Conservation (phyloP, 2,888 invertebrate species). For the Lasius platythorax region DNA sequence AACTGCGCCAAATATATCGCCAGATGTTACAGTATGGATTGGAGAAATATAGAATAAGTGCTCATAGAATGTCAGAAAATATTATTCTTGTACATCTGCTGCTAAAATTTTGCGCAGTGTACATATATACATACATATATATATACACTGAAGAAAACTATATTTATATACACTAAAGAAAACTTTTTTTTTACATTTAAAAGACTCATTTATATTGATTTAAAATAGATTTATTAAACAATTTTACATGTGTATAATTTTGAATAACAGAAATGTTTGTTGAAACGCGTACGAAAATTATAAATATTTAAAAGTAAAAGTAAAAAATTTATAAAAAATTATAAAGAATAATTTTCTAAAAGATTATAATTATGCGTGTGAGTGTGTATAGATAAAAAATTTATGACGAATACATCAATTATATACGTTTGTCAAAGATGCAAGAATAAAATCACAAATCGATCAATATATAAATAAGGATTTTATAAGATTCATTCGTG, state of each 20-base stretch:
- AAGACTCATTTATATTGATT: not conserved
- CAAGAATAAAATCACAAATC: not conserved
- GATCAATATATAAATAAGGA: not conserved
- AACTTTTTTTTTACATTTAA: not conserved
- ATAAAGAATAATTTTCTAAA: too few relatives aligned
- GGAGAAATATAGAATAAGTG: conserved; percentile 28
- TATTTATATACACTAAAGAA: not conserved
- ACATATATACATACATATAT: not conserved
- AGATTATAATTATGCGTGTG: too few relatives aligned
- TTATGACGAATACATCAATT: not conserved
- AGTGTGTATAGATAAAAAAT: not conserved
- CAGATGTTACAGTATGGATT: conserved; percentile 38
- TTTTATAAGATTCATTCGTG: not conserved
- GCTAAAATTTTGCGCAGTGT: conserved; percentile 2
- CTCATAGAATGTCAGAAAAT: conserved; percentile 9
- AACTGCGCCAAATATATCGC: conserved; percentile 39
- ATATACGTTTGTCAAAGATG: not conserved
- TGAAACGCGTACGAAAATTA: not conserved
- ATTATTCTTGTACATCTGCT: conserved; percentile 28
- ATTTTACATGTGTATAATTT: not conserved
- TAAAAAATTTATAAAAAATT: not conserved
- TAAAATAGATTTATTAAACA: not conserved
- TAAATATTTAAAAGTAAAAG: not conserved
- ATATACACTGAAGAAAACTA: not conserved
- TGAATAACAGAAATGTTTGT: not conserved